Evolutionary conservation across 2,888 invertebrate genomes (phyloP).

Genomic region (Lomographa bimaculata): DNA sequence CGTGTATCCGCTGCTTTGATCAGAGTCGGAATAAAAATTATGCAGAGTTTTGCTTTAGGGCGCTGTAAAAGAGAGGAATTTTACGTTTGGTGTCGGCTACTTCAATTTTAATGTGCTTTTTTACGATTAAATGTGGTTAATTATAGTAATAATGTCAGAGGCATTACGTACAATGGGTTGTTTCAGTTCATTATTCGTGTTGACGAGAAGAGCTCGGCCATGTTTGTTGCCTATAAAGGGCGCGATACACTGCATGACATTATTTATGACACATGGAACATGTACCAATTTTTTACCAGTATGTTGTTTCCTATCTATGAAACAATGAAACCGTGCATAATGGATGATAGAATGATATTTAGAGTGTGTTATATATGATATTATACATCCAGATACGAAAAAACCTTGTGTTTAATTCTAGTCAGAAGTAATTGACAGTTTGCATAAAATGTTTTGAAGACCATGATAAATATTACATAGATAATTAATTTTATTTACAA

Average conservation of each 20-base stretch:
- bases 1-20: slow-evolving; percentile 38
- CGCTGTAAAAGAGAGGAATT: slow-evolving; percentile 21
- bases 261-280: too few species aligned
- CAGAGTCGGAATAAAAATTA: slow-evolving; percentile 29
- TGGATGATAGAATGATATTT: too few species aligned
- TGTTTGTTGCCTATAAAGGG: slow-evolving; percentile 48
- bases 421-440: too few species aligned
- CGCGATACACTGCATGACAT: slow-evolving; percentile 38
- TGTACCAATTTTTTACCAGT: too few species aligned
- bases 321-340: too few species aligned
- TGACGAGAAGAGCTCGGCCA: slow-evolving; percentile 40
- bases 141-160: slow-evolving; percentile 48
- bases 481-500: too few species aligned
- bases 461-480: too few species aligned
- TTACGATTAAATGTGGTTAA: slow-evolving; percentile 37
- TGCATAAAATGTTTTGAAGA: too few species aligned
- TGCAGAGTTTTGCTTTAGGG: slow-evolving; percentile 25
- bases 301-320: too few species aligned
- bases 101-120: slow-evolving; percentile 27
- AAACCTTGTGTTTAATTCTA: too few species aligned
- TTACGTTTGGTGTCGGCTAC: slow-evolving; percentile 22
- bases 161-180: slow-evolving; percentile 49
- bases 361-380: too few species aligned
- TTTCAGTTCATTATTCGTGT: slow-evolving; percentile 55
- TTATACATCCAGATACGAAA: too few species aligned